A percentile compares a stretch with the other conserved stretches of the same genome.
Conservation (phyloP, 2,797 vertebrate genomes). For the Coendou prehensilis region DNA sequence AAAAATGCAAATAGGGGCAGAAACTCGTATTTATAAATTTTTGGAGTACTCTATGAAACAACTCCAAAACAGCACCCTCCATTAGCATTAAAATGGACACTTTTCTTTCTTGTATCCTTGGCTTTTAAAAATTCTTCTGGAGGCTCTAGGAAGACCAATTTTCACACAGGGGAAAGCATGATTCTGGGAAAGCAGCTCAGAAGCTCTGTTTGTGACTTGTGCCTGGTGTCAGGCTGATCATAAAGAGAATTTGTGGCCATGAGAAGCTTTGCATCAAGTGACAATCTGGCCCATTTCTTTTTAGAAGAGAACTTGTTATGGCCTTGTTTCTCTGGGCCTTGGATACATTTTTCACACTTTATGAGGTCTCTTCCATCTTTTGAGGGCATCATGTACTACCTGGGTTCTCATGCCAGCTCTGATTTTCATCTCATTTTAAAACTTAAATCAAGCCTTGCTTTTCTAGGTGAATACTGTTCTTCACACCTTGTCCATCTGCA, state of each 20-base stretch:
- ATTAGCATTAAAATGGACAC: slow-evolving; percentile 82
- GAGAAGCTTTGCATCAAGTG: neutral
- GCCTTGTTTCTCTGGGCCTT: neutral
- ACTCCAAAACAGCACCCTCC: slow-evolving; percentile 63
- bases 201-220: neutral
- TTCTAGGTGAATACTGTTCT: neutral
- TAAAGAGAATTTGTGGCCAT: slow-evolving; percentile 7
- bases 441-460: neutral
- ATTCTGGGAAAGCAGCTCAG: slow-evolving; percentile 21
- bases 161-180: slow-evolving; percentile 68
- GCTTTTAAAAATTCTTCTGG: slow-evolving; percentile 46
- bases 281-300: slow-evolving; percentile 3
- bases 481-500: neutral
- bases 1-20: slow-evolving; percentile 75
- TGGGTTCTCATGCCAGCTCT: neutral
- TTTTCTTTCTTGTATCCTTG: slow-evolving; percentile 60
- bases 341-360: slow-evolving; percentile 25
- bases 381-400: neutral
- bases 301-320: neutral
- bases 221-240: neutral
- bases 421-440: neutral
- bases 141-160: slow-evolving; percentile 62
- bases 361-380: neutral
- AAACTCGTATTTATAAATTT: slow-evolving; percentile 71
- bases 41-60: slow-evolving; percentile 15